These are phyloP conservation scores for Medauroidea extradentata DNA, from an alignment of 1,140 invertebrate species.

Conservation along the genomic window DNA sequence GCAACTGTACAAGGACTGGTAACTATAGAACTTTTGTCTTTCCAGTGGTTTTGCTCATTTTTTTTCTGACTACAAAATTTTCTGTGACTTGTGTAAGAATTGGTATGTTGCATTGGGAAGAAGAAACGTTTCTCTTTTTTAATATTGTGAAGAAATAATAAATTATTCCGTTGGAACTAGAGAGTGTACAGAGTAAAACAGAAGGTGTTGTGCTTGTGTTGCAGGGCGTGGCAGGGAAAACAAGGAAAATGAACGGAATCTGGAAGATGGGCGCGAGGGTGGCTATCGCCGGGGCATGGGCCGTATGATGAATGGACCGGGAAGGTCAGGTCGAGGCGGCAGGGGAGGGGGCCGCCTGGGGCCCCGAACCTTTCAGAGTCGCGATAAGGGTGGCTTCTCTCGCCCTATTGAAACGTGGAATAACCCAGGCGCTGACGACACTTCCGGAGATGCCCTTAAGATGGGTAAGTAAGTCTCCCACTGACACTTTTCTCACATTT, in stretches of 20 bases:
- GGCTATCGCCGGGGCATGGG: constrained; percentile 46
- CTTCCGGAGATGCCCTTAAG: constrained; percentile 37
- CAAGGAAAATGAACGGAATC: constrained; percentile 56
- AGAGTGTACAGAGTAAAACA: no score
- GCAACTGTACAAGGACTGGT: no score
- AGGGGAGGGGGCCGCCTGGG: constrained; percentile 52
- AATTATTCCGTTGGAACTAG: no score
- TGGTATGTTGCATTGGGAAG: no score
- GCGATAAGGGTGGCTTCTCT: constrained; percentile 39
- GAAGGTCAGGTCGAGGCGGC: constrained; percentile 47
- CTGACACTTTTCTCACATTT: no score
- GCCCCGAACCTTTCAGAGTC: constrained; percentile 47
- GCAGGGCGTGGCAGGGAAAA: constrained; percentile 54
- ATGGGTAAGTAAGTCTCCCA: constrained; percentile 35
- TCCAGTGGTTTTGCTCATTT: no score
- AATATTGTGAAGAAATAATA: no score
- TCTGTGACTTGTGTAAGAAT: no score
- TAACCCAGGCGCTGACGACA: constrained; percentile 42
- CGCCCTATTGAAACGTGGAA: constrained; percentile 47
- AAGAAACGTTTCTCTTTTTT: no score
- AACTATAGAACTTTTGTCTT: no score
- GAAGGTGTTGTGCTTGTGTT: no score
- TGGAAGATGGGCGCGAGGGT: constrained; percentile 45
- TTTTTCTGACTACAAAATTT: no score
- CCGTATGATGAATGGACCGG: constrained; percentile 38